phyloP scores from a whole-genome alignment of 2,113 vertebrate genomes.

The Dolichallabes microphthalmus region DNA sequence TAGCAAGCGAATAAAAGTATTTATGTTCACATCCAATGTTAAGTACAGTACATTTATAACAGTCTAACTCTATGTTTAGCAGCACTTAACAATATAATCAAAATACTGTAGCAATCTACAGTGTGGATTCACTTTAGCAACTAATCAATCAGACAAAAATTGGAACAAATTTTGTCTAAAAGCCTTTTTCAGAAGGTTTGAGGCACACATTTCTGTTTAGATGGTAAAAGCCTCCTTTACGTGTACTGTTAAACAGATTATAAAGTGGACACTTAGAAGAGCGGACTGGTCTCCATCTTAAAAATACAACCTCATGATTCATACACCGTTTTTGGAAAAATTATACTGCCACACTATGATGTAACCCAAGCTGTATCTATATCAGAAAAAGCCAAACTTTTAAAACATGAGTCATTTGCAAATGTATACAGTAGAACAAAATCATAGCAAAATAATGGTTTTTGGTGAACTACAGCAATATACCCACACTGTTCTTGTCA shows the following conservation, averaged over 20 bases:
- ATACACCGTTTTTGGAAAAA: not conserved
- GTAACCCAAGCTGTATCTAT: not conserved
- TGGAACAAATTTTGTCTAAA: not conserved
- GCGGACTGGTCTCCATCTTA: slow-evolving; percentile 49
- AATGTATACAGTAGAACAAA: not conserved
- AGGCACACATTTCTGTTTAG: not conserved
- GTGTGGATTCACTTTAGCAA: too few relatives aligned
- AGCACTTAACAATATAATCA: not conserved
- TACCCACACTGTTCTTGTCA: not conserved
- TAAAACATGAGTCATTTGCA: not conserved
- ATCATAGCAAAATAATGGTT: not conserved
- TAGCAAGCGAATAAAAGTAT: not conserved
- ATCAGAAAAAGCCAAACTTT: too few relatives aligned
- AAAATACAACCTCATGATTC: slow-evolving; percentile 7
- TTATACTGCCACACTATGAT: not conserved
- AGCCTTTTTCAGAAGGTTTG: not conserved
- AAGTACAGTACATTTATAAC: not conserved
- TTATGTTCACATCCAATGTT: not conserved
- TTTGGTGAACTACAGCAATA: not conserved
- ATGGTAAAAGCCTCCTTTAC: not conserved
- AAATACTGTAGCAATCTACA: not conserved
- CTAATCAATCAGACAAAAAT: not conserved
- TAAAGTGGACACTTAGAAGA: slow-evolving; percentile 43
- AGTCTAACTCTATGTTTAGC: not conserved
- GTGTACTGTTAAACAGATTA: not conserved